Base-by-base conservation (phyloP, 1,140 invertebrate genomes). In the Lasioglossum baleicum region DNA sequence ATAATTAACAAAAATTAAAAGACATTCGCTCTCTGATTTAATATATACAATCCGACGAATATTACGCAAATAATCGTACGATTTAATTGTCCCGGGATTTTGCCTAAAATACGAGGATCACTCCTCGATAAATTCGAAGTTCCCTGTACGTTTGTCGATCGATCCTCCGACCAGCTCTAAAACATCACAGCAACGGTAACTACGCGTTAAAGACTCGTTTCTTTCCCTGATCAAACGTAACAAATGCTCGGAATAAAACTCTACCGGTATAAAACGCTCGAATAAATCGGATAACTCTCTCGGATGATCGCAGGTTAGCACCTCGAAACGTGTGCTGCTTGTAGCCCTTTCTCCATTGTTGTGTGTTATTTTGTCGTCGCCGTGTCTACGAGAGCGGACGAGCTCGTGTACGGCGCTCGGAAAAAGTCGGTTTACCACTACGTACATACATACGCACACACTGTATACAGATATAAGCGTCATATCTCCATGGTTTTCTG, bases 391-490 rank as follows among this genome's bases (percentile, higher is more conserved):
- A 26, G 26, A 26, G 71, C 69, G 17, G 31, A 74, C 64, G 53
- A 79, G 71, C 51, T 67, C 26, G 35, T 51, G 65, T 66, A 73
- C 76, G 75, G 77, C 82, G 84, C 68, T 67, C 70, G 80, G 76
- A 75, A 80, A 73, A 72, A 42, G 11, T 80, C 66, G 74, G 80
- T 48, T 68, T 78, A 82, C 58, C 64, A 15, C 26, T 64, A 22
- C 15, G 75, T 71, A 85, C 56, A 72, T 78, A 87, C 74, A 35
- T 35, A 35, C 35, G 35, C 3, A 35, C 35, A 35, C 35, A 65
- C 73, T 68, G 75, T 83, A 58, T 68, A 83, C 60, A 83, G 73
- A 82, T 78, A 77, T 74, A 76, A 83, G 74, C 76, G 61, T 84
- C 75, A 61, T 17, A 17, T 74, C 26, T 70, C 67, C 26, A 31